Conservation (phyloP, 2,797 vertebrate genomes). For the Leucoraja ocellata region DNA sequence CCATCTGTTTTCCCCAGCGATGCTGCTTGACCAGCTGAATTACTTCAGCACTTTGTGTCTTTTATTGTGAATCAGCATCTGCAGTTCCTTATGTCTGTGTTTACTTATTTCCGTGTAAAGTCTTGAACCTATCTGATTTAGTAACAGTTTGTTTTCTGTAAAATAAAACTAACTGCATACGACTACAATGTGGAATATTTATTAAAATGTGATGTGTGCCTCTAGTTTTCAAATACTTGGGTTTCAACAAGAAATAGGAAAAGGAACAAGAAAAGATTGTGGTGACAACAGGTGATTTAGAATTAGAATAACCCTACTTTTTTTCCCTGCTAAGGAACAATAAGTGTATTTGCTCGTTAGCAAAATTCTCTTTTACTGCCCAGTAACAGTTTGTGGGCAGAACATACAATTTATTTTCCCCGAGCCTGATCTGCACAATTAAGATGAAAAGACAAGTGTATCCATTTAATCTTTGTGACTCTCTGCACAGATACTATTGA, state of each 20-base stretch:
- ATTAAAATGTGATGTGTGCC: background rate
- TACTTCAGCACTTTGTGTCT: no score
- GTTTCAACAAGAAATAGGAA: no score
- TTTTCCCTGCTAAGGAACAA: background rate
- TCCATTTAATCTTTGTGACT: background rate
- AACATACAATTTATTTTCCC: background rate
- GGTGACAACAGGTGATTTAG: background rate
- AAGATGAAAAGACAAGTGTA: slow-evolving; percentile 24
- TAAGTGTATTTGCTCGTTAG: background rate
- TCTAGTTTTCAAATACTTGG: background rate
- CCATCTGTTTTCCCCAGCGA: no score
- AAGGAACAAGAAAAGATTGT: background rate
- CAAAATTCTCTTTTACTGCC: background rate
- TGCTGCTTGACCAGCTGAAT: no score
- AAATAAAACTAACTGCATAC: background rate
- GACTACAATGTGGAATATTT: background rate
- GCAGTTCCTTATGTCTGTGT: no score
- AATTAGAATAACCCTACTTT: background rate
- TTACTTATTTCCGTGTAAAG: no score
- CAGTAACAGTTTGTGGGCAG: slow-evolving; percentile 13
- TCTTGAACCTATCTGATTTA: background rate
- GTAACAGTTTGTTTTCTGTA: background rate
- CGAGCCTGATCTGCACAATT: background rate
- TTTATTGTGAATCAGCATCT: no score
- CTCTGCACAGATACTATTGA: background rate